Percentiles rank a stretch among this genome's conserved stretches.
Evolutionary conservation across 2,797 vertebrate species (phyloP).

Genomic region (Pipistrellus nathusii): DNA sequence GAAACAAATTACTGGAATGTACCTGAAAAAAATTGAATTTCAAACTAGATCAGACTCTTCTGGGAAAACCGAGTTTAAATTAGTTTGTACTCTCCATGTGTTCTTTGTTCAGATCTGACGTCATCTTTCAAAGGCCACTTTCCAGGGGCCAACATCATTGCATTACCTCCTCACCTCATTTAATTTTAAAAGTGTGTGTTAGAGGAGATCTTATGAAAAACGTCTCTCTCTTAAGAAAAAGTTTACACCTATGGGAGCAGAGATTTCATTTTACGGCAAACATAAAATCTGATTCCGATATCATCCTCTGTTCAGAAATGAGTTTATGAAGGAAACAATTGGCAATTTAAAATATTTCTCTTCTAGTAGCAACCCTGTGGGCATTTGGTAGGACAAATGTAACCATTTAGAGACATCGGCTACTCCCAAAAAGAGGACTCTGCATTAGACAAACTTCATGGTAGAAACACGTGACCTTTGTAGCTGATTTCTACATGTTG

Average conservation of each 20-base stretch:
- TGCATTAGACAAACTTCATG: neutral
- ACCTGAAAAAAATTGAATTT: slow-evolving; percentile 55
- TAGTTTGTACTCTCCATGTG: neutral
- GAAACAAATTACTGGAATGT: slow-evolving; percentile 30
- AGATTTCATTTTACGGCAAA: neutral
- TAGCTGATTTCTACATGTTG: slow-evolving; percentile 31
- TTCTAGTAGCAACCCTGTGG: neutral
- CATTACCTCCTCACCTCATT: neutral
- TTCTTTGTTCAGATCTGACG: slow-evolving; percentile 60
- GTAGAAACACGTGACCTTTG: neutral
- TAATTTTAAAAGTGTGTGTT: slow-evolving; percentile 13
- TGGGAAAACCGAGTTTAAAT: slow-evolving; percentile 59
- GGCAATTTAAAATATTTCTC: slow-evolving; percentile 10
- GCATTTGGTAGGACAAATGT: slow-evolving; percentile 27
- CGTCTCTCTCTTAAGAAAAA: neutral
- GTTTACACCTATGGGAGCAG: neutral
- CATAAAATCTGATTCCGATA: neutral
- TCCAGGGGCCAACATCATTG: slow-evolving; percentile 11
- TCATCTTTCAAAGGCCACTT: neutral
- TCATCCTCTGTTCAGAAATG: slow-evolving; percentile 25
- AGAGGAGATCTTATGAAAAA: slow-evolving; percentile 16
- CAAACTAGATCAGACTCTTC: neutral
- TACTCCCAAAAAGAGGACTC: neutral
- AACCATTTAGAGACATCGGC: neutral
- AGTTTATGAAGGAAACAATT: slow-evolving; percentile 37